A percentile compares a stretch with the other conserved stretches of the same genome.
Conservation (phyloP, 2,888 invertebrate species). For the Antitype chi region DNA sequence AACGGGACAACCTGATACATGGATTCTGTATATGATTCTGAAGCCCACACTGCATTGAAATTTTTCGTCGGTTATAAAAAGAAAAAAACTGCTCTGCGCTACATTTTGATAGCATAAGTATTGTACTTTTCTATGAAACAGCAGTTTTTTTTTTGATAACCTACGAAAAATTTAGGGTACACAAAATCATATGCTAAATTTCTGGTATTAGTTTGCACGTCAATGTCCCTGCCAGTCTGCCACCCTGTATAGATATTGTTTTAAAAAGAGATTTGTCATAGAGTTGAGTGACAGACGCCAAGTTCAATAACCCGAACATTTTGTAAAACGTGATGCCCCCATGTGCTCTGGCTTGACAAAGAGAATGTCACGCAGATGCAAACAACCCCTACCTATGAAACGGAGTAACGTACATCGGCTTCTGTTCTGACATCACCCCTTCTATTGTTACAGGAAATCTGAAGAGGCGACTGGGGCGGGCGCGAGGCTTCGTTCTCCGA, state of each 20-base stretch:
- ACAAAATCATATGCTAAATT: too few species aligned
- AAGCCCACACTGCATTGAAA: too few species aligned
- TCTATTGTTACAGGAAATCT: constrained; percentile 85
- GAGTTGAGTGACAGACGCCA: background rate
- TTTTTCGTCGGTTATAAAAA: too few species aligned
- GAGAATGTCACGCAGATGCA: background rate
- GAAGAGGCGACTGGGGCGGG: constrained; percentile 91
- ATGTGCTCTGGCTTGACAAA: background rate
- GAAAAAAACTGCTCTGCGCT: too few species aligned
- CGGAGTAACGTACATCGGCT: background rate
- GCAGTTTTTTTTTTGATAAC: too few species aligned
- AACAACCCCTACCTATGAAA: background rate
- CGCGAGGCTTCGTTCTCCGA: constrained; percentile 91
- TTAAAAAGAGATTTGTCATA: background rate
- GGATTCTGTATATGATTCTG: too few species aligned
- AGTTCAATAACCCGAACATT: background rate
- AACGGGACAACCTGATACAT: too few species aligned
- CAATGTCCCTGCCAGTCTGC: too few species aligned
- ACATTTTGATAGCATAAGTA: too few species aligned
- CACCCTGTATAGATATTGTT: background rate
- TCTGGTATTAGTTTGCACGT: too few species aligned
- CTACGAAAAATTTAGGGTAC: too few species aligned
- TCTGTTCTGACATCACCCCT: constrained; percentile 14
- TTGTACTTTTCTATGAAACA: too few species aligned
- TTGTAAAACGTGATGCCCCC: background rate